A percentile compares a stretch with the other conserved stretches of the same genome.
Conservation (phyloP, 2,113 vertebrate genomes). For the Ginglymostoma cirratum region DNA sequence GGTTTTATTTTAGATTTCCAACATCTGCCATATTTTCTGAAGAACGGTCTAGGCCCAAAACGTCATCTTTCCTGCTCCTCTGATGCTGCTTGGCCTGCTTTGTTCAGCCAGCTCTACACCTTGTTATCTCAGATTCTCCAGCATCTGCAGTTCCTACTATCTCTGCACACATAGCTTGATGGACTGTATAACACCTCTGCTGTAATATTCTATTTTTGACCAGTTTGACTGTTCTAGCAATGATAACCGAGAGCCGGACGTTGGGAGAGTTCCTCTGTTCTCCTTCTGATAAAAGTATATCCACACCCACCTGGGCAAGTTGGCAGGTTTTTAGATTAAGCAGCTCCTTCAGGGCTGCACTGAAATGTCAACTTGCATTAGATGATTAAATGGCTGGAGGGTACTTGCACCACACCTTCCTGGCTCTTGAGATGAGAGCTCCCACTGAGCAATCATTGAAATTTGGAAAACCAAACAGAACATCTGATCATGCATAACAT, state of each 20-base stretch:
- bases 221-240: not conserved
- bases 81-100: too few species aligned
- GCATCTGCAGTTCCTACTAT: too few species aligned
- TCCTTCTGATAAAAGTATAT: not conserved
- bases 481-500: not conserved
- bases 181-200: too few species aligned
- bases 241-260: not conserved
- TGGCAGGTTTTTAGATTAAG: not conserved
- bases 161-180: too few species aligned
- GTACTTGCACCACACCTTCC: not conserved
- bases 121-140: too few species aligned
- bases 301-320: not conserved
- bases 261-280: not conserved
- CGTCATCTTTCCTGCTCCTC: too few species aligned
- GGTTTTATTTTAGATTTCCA: too few species aligned
- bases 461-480: not conserved
- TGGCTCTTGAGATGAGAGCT: not conserved
- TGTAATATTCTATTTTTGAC: too few species aligned
- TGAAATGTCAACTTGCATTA: not conserved
- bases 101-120: too few species aligned
- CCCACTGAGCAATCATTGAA: not conserved
- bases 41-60: too few species aligned
- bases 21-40: too few species aligned
- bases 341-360: not conserved
- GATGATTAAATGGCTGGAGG: not conserved